Evolutionary conservation across 2,888 invertebrate genomes (phyloP).

Genomic region (Aromia moschata): DNA sequence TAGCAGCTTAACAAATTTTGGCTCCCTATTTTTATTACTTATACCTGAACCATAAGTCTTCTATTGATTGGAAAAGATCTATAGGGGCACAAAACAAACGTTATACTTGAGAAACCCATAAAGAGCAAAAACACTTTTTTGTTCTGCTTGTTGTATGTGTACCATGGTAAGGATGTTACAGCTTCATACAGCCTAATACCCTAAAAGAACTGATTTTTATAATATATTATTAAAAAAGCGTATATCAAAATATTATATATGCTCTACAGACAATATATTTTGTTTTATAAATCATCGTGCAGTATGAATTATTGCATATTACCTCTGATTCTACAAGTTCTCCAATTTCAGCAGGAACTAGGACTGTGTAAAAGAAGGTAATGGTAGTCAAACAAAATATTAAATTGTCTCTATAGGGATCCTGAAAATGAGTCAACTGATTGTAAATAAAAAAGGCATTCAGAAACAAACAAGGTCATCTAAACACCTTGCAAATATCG

Average conservation of each 20-base stretch:
- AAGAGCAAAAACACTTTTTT: background rate
- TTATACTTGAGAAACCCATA: background rate
- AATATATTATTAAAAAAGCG: no score
- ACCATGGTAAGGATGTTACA: background rate
- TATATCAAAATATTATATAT: no score
- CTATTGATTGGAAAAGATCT: background rate
- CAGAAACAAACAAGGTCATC: no score
- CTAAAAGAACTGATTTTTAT: no score
- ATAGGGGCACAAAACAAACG: background rate
- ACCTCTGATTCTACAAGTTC: slow-evolving; percentile 1
- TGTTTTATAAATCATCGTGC: background rate
- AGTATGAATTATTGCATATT: background rate
- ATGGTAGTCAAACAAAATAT: background rate
- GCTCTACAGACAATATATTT: no score
- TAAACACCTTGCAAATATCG: no score
- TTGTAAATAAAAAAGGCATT: no score
- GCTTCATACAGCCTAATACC: background rate
- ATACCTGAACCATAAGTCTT: slow-evolving; percentile 4
- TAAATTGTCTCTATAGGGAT: background rate
- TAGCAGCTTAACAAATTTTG: no score
- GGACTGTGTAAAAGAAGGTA: background rate
- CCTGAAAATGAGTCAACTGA: background rate
- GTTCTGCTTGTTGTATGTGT: background rate
- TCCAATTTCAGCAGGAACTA: background rate
- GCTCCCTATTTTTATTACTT: no score